A percentile compares a stretch with the other conserved stretches of the same genome.
Evolutionary conservation across 2,113 vertebrate species (phyloP).

Genomic region (Dolichotis patagonum): DNA sequence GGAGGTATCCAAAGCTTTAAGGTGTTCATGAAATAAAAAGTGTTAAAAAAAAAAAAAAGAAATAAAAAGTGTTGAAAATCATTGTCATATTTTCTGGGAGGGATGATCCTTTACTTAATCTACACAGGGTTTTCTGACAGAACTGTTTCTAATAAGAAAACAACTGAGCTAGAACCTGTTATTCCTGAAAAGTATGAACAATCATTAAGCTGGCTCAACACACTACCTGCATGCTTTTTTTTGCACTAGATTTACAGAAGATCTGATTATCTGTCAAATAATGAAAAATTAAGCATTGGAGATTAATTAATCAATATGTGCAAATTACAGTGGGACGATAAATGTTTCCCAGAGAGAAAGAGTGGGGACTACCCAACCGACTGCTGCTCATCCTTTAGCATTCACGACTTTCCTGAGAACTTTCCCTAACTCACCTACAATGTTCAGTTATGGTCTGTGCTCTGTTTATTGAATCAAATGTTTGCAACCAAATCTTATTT

Average conservation of each 20-base stretch:
- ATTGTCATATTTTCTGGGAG: neutral
- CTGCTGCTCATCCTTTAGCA: neutral
- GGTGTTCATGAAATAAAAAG: neutral
- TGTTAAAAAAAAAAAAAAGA: slow-evolving; percentile 14
- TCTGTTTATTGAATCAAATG: neutral
- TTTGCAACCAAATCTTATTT: neutral
- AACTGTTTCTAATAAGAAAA: slow-evolving; percentile 45
- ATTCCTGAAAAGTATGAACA: slow-evolving; percentile 23
- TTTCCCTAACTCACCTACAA: too few species aligned
- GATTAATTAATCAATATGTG: slow-evolving; percentile 55
- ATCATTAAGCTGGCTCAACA: neutral
- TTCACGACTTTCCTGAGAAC: neutral
- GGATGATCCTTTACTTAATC: slow-evolving; percentile 16
- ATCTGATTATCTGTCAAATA: slow-evolving; percentile 63
- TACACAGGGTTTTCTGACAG: neutral
- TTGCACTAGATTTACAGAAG: neutral
- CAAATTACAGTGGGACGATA: slow-evolving; percentile 36
- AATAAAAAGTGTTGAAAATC: slow-evolving; percentile 21
- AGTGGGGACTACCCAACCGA: neutral
- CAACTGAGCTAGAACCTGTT: neutral
- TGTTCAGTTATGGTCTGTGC: neutral
- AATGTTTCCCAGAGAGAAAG: neutral
- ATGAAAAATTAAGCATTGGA: slow-evolving; percentile 53
- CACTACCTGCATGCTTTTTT: slow-evolving; percentile 2
- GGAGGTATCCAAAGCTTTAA: neutral